Evolutionary conservation across 2,888 invertebrate genomes (phyloP), one percentile per base, ranked within the genome.

Genomic region (Ormyrus nitidulus): DNA sequence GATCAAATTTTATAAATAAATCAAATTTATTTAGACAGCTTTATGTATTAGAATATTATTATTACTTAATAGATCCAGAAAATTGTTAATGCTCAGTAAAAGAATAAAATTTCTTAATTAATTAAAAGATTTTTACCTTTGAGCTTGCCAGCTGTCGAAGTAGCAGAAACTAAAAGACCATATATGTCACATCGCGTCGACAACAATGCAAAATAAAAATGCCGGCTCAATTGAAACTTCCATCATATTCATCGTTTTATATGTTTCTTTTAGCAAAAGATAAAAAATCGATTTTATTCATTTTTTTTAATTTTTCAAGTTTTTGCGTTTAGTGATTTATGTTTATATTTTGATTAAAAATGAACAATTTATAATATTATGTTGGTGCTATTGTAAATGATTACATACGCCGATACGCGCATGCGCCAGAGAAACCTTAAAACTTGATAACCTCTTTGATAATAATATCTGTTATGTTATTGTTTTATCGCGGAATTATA

Each of bases 141-240:
- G 5, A 34, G 19, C 69, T 73, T 62, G n/a, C 74, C 79, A 79
- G 79, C 58, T 79, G 79, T 74, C 44, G 53, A 64, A 64, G 13
- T 34, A 78, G 77, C 59, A 61, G 61, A 78, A 74, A 69, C 6
- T 19, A 51, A 79, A 79, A 69, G 62, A 56, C 64, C 13, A 10
- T 68, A 71, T 13, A 65, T 61, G 51, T 69, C 46, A 70, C 68
- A 56, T 46, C 49, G 66, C 56, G 44, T 56, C 56, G 68, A 51
- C 66, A 78, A 71, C 65, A 62, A 68, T 65, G 49, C 49, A 56
- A 68, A 72, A 3, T 34, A 34, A 62, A 71, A 77, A 65, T 8
- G 44, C 48, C 44, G 44, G 49, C 19, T 9, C 6, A 48, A 71
- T 51, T 59, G 34, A 59, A 51, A 13, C 19, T 49, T 58, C 2